These are phyloP conservation scores for Drosophila tani DNA, from an alignment of 1,140 invertebrate genomes.

Conservation along the genomic window DNA sequence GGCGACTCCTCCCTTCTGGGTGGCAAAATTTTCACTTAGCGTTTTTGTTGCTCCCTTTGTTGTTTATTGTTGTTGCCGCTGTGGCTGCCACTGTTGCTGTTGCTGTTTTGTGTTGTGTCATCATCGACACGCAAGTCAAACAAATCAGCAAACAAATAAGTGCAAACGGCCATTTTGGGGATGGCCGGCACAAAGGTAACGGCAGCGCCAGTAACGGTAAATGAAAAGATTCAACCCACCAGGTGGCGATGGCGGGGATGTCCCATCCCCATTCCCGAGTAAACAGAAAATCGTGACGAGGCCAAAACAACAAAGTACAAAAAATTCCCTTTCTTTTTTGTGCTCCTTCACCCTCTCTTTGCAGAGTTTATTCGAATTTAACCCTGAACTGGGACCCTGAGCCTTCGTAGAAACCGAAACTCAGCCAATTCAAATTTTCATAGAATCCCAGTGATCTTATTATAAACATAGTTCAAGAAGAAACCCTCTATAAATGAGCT, in stretches of 20 bases:
- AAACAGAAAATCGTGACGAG: slow-evolving; percentile 78
- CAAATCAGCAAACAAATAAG: slow-evolving; percentile 84
- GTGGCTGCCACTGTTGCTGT: slow-evolving; percentile 19
- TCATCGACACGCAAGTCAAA: slow-evolving; percentile 84
- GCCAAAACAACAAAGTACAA: slow-evolving; percentile 48
- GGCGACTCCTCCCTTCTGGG: slow-evolving; percentile 15
- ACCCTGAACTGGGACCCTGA: background rate
- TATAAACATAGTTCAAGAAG: too few relatives aligned
- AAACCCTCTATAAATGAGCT: background rate
- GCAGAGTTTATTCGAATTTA: background rate
- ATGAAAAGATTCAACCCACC: slow-evolving; percentile 59
- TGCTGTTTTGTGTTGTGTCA: slow-evolving; percentile 76
- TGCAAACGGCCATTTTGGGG: slow-evolving; percentile 53
- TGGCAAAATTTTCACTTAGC: slow-evolving; percentile 62
- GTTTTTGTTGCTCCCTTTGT: slow-evolving; percentile 39
- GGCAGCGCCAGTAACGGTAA: slow-evolving; percentile 15
- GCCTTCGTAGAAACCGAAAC: background rate
- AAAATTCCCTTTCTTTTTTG: slow-evolving; percentile 28
- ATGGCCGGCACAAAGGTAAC: slow-evolving; percentile 17
- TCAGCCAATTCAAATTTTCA: too few relatives aligned
- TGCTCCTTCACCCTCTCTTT: background rate
- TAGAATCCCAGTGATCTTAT: too few relatives aligned
- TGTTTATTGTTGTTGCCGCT: slow-evolving; percentile 19
- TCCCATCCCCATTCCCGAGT: slow-evolving; percentile 29
- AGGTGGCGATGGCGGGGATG: background rate